phyloP scores from a whole-genome alignment of 2,888 invertebrate species.

The Scaeva pyrastri region DNA sequence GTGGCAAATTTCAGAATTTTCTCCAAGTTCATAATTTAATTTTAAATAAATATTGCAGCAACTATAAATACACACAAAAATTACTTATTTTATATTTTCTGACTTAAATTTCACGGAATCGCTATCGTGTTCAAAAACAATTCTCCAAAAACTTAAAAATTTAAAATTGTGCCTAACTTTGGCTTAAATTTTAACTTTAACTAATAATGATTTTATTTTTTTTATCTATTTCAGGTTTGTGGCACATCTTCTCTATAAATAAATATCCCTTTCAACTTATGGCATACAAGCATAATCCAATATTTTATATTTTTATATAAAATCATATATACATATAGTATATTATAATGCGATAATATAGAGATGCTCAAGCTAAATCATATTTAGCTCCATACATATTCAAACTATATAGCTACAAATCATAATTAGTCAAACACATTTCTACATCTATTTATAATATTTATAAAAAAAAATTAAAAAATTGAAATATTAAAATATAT shows the following conservation, averaged over 20 bases:
- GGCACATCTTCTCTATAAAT: conserved; percentile 66
- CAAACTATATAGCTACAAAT: conserved; percentile 44
- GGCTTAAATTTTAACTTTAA: too few relatives aligned
- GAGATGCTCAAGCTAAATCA: conserved; percentile 67
- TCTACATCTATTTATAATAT: conserved; percentile 28
- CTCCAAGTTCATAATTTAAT: too few relatives aligned
- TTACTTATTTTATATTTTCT: too few relatives aligned
- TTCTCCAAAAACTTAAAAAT: too few relatives aligned
- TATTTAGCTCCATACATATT: conserved; percentile 62
- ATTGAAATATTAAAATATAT: conserved; percentile 12
- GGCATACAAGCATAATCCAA: conserved; percentile 64
- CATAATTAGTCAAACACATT: conserved; percentile 34
- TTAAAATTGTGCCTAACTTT: too few relatives aligned
- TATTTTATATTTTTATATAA: conserved; percentile 51
- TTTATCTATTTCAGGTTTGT: conserved; percentile 70
- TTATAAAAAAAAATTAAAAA: not conserved
- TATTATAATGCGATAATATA: conserved; percentile 61
- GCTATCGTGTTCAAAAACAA: too few relatives aligned
- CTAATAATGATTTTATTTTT: not conserved
- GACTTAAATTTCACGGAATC: too few relatives aligned
- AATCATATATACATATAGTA: conserved; percentile 5
- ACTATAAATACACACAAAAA: too few relatives aligned
- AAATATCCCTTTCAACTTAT: conserved; percentile 56
- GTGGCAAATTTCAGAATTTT: too few relatives aligned
- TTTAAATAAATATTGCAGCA: too few relatives aligned